Conservation (phyloP, 2,888 invertebrate genomes). For the Polylopha cassiicola region DNA sequence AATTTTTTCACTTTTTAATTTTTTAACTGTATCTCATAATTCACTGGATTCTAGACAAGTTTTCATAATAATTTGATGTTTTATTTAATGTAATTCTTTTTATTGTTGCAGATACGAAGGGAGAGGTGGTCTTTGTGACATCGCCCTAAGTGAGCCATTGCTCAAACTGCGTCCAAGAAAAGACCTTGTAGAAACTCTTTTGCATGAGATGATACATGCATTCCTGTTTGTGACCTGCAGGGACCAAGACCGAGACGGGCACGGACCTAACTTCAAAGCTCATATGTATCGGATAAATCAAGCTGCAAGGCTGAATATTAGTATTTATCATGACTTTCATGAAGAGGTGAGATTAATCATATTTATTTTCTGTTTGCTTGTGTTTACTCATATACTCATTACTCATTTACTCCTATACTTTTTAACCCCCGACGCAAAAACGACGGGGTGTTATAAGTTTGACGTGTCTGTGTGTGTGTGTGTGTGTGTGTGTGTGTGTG, state of each 20-base stretch:
- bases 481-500: too few species aligned
- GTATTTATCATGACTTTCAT: constrained; percentile 95
- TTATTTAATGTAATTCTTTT: neutral
- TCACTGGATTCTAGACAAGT: too few species aligned
- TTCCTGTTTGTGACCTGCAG: constrained; percentile 92
- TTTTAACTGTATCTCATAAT: too few species aligned
- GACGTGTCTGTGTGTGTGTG: too few species aligned
- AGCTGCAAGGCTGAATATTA: constrained; percentile 90
- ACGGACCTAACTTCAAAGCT: constrained; percentile 94
- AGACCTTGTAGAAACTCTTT: constrained; percentile 96
- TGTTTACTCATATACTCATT: neutral
- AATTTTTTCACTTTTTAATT: too few species aligned
- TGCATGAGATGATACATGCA: constrained; percentile 99
- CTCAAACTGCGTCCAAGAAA: constrained; percentile 94
- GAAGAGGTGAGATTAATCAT: constrained; percentile 87
- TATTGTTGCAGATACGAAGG: constrained; percentile 79
- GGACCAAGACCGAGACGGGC: constrained; percentile 92
- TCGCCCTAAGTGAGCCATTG: constrained; percentile 93
- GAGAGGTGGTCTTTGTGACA: constrained; percentile 84
- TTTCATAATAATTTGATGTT: too few species aligned
- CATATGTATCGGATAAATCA: constrained; percentile 96
- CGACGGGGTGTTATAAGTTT: too few species aligned
- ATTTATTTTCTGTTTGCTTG: neutral
- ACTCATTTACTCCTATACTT: too few species aligned
- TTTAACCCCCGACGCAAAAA: too few species aligned